These are phyloP conservation scores for Sceliomorpha sp. DNA, from an alignment of 2,888 invertebrate species.

Conservation along the genomic window DNA sequence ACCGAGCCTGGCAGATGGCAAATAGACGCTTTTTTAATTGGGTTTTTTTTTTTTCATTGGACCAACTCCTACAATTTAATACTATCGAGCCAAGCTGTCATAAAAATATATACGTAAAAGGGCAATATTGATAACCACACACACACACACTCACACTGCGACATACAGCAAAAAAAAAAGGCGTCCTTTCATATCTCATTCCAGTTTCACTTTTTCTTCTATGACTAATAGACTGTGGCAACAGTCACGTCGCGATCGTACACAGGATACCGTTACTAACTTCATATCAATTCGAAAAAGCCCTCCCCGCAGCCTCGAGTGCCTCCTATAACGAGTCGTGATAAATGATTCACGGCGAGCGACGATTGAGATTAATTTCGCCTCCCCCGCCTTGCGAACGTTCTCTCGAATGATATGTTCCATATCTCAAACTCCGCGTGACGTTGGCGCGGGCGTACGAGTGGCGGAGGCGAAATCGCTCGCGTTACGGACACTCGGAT, in stretches of 20 bases:
- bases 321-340: constrained; percentile 71
- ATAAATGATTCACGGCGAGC: constrained; percentile 74
- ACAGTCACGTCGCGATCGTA: constrained; percentile 72
- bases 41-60: too few relatives aligned
- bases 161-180: too few relatives aligned
- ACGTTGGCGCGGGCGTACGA: constrained; percentile 26
- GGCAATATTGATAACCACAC: too few relatives aligned
- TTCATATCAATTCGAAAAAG: constrained; percentile 72
- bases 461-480: constrained; percentile 6
- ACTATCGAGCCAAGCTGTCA: too few relatives aligned
- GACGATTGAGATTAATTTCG: constrained; percentile 78
- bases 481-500: constrained; percentile 4
- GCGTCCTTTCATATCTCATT: neutral
- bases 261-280: constrained; percentile 74
- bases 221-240: constrained; percentile 73
- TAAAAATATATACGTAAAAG: too few relatives aligned
- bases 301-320: constrained; percentile 54
- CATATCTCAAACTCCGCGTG: constrained; percentile 56
- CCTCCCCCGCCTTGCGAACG: constrained; percentile 55
- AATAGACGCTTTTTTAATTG: too few relatives aligned
- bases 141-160: too few relatives aligned
- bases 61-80: too few relatives aligned
- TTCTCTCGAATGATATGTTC: constrained; percentile 52
- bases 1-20: too few relatives aligned
- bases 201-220: constrained; percentile 31